phyloP scores from a whole-genome alignment of 2,113 vertebrate genomes.

The Hydropotes inermis region DNA sequence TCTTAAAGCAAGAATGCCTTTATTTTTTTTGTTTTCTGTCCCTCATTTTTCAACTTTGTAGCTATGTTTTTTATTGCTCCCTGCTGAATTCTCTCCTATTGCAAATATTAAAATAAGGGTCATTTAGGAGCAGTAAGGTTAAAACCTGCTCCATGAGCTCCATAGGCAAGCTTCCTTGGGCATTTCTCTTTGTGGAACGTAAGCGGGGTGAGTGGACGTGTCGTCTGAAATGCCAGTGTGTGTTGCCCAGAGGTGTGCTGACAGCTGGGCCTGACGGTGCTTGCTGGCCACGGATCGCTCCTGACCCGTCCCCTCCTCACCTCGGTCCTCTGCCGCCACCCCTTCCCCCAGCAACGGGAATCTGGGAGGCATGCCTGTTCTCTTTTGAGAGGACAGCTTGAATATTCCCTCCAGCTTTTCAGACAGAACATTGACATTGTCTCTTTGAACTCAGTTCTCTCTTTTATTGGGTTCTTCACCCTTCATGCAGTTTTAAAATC shows the following conservation, averaged over 20 bases:
- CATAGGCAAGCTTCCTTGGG: not conserved
- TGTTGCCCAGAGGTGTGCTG: slow-evolving; percentile 54
- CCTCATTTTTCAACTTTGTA: not conserved
- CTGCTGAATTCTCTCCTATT: not conserved
- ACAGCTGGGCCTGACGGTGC: slow-evolving; percentile 40
- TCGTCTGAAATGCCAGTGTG: not conserved
- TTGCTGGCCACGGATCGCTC: slow-evolving; percentile 23
- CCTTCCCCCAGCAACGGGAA: not conserved
- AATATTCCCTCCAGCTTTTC: not conserved
- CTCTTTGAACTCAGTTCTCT: not conserved
- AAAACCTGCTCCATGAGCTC: not conserved
- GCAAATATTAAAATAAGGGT: slow-evolving; percentile 21
- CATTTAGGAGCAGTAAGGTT: slow-evolving; percentile 1
- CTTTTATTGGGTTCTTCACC: not conserved
- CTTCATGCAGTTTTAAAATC: not conserved
- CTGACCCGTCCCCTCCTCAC: not conserved
- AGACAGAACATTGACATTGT: not conserved
- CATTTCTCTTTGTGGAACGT: slow-evolving; percentile 19
- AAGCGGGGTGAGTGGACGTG: not conserved
- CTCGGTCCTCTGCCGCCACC: not conserved
- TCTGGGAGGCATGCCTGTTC: not conserved
- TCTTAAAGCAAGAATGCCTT: not conserved
- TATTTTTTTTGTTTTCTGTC: not conserved
- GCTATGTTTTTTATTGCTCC: slow-evolving; percentile 16
- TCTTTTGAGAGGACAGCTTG: not conserved